A percentile compares a stretch with the other conserved stretches of the same genome.
Evolutionary conservation across 2,888 invertebrate species (phyloP).

Genomic region (Neoaliturus tenellus): DNA sequence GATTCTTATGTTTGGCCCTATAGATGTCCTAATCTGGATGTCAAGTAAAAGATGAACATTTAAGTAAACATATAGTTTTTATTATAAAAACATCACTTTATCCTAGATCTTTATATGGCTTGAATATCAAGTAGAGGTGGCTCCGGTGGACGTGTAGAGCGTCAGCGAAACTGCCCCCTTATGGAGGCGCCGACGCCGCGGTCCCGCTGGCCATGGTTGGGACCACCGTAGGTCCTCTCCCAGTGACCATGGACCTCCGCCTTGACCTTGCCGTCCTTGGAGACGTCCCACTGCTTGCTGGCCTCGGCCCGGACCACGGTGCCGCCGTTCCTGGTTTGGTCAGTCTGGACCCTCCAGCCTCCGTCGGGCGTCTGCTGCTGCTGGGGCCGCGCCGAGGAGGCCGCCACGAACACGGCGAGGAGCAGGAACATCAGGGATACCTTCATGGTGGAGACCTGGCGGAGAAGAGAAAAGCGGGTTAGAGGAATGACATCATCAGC

Average conservation of each 20-base stretch:
- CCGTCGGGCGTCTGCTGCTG: constrained; percentile 11
- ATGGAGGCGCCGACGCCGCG: constrained; percentile 5
- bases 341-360: constrained; percentile 14
- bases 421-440: too few species aligned
- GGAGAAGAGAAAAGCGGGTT: too few species aligned
- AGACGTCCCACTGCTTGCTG: constrained; percentile 13
- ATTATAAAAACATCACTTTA: neutral
- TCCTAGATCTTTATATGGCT: neutral
- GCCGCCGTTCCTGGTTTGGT: constrained; percentile 16
- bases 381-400: neutral
- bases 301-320: neutral
- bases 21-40: too few species aligned
- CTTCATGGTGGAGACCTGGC: neutral
- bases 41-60: too few species aligned
- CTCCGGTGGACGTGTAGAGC: neutral
- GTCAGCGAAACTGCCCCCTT: constrained; percentile 21
- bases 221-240: constrained; percentile 33
- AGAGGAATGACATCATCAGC: too few species aligned
- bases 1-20: too few species aligned
- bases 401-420: neutral
- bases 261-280: constrained; percentile 8
- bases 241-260: constrained; percentile 39
- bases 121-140: constrained; percentile 23
- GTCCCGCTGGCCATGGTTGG: constrained; percentile 33
- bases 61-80: neutral